Percentiles rank a stretch among this genome's conserved stretches.
These are phyloP conservation scores for Ispidina picta DNA, from an alignment of 2,797 vertebrate species.

Conservation along the genomic window DNA sequence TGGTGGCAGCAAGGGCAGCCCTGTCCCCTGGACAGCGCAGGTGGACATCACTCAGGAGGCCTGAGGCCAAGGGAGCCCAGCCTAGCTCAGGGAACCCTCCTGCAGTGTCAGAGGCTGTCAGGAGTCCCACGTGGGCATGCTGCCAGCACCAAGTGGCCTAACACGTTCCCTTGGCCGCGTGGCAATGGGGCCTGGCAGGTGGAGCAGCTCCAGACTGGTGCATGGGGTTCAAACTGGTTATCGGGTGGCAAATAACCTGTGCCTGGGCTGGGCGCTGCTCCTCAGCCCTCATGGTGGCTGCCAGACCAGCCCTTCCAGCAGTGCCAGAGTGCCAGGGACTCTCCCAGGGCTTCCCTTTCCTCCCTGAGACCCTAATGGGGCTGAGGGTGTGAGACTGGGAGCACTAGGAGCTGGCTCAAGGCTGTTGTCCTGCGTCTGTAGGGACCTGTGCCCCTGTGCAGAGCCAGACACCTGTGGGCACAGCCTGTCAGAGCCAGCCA, in stretches of 20 bases:
- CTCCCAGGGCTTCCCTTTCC: neutral
- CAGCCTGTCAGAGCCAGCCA: neutral
- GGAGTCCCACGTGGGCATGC: neutral
- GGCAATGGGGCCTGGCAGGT: neutral
- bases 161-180: neutral
- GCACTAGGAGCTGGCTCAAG: neutral
- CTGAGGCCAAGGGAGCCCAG: neutral
- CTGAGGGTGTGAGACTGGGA: neutral
- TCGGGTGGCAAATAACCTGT: neutral
- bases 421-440: neutral
- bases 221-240: neutral
- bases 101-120: neutral
- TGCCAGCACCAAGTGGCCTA: constrained; percentile 1
- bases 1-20: neutral
- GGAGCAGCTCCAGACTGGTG: neutral
- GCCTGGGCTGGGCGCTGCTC: neutral
- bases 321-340: neutral
- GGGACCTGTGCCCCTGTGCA: accelerated
- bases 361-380: neutral
- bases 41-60: accelerated
- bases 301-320: neutral
- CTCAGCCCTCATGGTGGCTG: neutral
- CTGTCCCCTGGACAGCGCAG: accelerated
- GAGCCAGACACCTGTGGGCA: neutral
- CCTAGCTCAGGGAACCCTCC: neutral